These are phyloP conservation scores for Dipodomys merriami DNA, from an alignment of 2,113 vertebrate species.

Conservation along the genomic window DNA sequence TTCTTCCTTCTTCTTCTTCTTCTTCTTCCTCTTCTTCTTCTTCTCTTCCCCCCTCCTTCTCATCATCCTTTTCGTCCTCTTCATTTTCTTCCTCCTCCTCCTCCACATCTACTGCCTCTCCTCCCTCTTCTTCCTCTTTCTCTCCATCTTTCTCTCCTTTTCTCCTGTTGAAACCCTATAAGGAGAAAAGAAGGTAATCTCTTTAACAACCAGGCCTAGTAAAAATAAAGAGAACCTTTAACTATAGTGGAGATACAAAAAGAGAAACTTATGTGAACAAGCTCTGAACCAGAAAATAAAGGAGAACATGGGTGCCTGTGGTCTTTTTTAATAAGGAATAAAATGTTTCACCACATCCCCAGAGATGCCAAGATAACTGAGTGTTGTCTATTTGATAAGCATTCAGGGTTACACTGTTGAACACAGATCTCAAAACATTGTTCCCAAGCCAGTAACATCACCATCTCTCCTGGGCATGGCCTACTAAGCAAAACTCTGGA, in stretches of 20 bases:
- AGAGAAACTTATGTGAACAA: not conserved
- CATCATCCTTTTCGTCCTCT: too few species aligned
- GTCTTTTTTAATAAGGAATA: not conserved
- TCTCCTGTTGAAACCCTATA: not conserved
- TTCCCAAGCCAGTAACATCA: not conserved
- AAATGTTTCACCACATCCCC: not conserved
- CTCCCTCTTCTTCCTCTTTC: too few species aligned
- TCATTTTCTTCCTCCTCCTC: too few species aligned
- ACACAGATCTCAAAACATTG: not conserved
- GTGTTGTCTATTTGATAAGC: not conserved
- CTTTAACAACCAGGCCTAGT: not conserved
- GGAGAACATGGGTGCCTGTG: not conserved
- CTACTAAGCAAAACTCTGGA: not conserved
- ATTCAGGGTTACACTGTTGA: not conserved
- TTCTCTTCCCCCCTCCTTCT: too few species aligned
- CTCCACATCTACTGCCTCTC: too few species aligned
- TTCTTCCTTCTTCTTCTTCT: too few species aligned
- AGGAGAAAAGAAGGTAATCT: not conserved
- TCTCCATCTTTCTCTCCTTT: not conserved
- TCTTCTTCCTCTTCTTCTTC: too few species aligned
- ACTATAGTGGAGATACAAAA: not conserved
- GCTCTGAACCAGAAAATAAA: not conserved
- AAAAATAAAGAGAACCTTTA: not conserved
- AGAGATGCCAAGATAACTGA: not conserved
- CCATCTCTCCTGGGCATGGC: not conserved